These are phyloP conservation scores for Torymus auratus DNA, from an alignment of 2,888 invertebrate genomes.

Conservation along the genomic window DNA sequence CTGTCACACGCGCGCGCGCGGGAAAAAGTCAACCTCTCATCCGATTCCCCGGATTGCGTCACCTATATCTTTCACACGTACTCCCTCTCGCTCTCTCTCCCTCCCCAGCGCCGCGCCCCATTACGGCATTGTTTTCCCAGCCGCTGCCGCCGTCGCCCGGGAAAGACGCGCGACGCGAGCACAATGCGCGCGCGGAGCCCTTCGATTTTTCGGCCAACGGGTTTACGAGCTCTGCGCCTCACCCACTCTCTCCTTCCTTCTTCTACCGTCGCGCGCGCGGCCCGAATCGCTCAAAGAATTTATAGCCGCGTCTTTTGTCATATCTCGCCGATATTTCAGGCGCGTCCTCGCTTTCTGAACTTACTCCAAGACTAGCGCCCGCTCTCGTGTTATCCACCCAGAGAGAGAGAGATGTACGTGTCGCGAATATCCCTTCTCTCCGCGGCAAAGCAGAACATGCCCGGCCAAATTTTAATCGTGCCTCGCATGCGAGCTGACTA, in stretches of 20 bases:
- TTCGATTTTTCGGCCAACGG: conserved; percentile 18
- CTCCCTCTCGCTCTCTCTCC: background rate
- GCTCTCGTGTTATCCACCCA: background rate
- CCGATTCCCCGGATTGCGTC: no score
- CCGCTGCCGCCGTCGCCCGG: no score
- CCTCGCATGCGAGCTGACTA: conserved; percentile 46
- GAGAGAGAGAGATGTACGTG: conserved; percentile 32
- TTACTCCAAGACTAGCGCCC: background rate
- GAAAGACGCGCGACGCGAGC: background rate
- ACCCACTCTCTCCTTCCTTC: background rate
- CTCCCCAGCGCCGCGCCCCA: no score
- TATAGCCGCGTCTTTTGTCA: conserved; percentile 58
- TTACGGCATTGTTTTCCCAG: background rate
- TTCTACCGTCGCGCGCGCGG: background rate
- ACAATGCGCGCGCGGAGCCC: background rate
- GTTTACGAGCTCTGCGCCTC: background rate
- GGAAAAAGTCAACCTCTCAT: no score
- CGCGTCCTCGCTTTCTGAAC: conserved; percentile 47
- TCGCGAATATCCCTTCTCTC: conserved; percentile 36
- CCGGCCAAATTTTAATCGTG: conserved; percentile 58
- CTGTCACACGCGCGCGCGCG: no score
- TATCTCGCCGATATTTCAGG: conserved; percentile 57
- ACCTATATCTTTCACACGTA: no score
- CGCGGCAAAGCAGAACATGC: conserved; percentile 49
- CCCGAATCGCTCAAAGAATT: conserved; percentile 51